Base-by-base conservation (phyloP, 2,888 invertebrate species). In the Thera britannica region DNA sequence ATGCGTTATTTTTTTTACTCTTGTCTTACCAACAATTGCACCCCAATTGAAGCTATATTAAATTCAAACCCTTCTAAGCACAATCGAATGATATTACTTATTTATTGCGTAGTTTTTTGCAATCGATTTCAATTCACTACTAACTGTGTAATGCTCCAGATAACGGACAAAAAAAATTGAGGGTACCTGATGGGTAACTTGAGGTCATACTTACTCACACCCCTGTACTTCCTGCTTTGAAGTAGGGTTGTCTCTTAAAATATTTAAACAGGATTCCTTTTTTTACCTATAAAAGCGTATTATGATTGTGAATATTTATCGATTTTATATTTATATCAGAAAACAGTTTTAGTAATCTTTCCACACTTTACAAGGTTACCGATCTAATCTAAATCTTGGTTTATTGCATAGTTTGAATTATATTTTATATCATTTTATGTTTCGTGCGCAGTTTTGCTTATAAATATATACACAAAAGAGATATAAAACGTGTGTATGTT, bases 141-240 rank as follows among this genome's bases (percentile, higher is more conserved):
- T n/a, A n/a, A n/a, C n/a, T 84, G 79, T 87, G 89, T 87, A 90
- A 88, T 88, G 89, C 92, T 92, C 89, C 75, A 91, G 87, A 90
- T 91, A 44, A 44, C 9, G 84, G 77, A 23, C 23, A 74, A 85
- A 82, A 81, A 83, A 83, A 79, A 76, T 80, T 81, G 77, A 85
- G 89, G 90, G 90, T 88, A 83, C 84, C 75, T 81, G 86, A 88
- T 90, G 89, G 89, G 92, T 92, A 92, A 90, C 90, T 92, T 92
- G 92, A 93, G 93, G 93, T 93, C 92, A 93, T 88, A 89, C 83
- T 80, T 83, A 83, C 87, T 92, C 92, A 90, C 92, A 92, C 93
- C 93, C 92, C 88, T 92, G 88, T 90, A 90, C 91, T 91, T 93
- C 91, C 93, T 90, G 85, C 83, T 80, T 78, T 72, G 41, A 41